Conservation (phyloP, 2,888 invertebrate genomes). For the Acanthacorydalis orientalis region DNA sequence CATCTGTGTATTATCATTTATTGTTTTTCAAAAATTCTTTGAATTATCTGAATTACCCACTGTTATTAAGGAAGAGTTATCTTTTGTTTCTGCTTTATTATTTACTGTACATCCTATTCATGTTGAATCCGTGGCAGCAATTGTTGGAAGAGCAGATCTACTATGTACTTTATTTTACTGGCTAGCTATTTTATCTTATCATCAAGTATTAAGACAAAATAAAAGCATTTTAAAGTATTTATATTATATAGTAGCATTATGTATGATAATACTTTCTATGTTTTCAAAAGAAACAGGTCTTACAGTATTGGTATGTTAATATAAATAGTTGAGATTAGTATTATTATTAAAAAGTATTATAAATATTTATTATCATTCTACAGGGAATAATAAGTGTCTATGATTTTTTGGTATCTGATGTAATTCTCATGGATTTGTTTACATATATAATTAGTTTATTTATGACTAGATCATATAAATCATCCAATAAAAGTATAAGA, state of each 20-base stretch:
- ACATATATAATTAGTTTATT: slow-evolving; percentile 3
- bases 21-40: slow-evolving; percentile 29
- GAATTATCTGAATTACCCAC: slow-evolving; percentile 10
- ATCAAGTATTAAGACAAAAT: slow-evolving; percentile 20
- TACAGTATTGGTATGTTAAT: slow-evolving; percentile 58
- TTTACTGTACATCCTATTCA: slow-evolving; percentile 91
- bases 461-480: neutral
- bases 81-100: slow-evolving; percentile 36
- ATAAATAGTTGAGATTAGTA: neutral
- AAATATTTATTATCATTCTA: slow-evolving; percentile 2
- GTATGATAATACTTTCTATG: slow-evolving; percentile 38
- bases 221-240: slow-evolving; percentile 15
- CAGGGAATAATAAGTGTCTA: slow-evolving; percentile 3
- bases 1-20: slow-evolving; percentile 34
- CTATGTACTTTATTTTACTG: slow-evolving; percentile 67
- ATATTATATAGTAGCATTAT: no score
- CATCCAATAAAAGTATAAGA: no score
- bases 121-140: slow-evolving; percentile 79
- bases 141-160: slow-evolving; percentile 86
- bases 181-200: slow-evolving; percentile 47
- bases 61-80: no score
- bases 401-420: neutral
- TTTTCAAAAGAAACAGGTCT: slow-evolving; percentile 91
- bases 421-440: neutral
- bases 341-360: neutral